phyloP scores from a whole-genome alignment of 2,797 vertebrate genomes.

The Gymnopithys bicolor region DNA sequence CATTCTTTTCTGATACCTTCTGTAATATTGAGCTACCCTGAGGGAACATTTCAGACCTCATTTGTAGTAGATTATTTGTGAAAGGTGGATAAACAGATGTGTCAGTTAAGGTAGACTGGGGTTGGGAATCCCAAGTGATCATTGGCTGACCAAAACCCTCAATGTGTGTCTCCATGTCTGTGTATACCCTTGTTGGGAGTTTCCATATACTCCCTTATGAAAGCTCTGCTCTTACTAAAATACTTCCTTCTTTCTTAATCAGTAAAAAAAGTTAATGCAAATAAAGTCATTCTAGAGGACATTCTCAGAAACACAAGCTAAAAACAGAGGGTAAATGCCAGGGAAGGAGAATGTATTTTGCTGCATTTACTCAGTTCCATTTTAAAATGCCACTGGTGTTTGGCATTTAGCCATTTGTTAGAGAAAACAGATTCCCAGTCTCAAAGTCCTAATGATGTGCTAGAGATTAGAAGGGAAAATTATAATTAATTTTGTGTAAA shows the following conservation, averaged over 20 bases:
- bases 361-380: conserved; percentile 8
- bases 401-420: conserved; percentile 60
- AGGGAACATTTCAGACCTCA: neutral
- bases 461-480: conserved; percentile 58
- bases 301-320: neutral
- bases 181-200: neutral
- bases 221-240: neutral
- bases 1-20: neutral
- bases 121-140: neutral
- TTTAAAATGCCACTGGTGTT: conserved; percentile 56
- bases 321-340: neutral
- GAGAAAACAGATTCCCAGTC: conserved; percentile 53
- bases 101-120: neutral
- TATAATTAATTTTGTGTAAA: conserved; percentile 61
- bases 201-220: neutral
- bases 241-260: neutral
- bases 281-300: conserved; percentile 6
- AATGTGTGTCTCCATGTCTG: neutral
- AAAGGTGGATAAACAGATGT: neutral
- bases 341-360: neutral
- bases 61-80: neutral
- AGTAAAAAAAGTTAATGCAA: neutral
- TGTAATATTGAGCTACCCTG: neutral
- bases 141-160: neutral
- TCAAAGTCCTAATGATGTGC: conserved; percentile 54